These are phyloP conservation scores for Zalophus californianus DNA, from an alignment of 2,797 vertebrate species.

Conservation along the genomic window DNA sequence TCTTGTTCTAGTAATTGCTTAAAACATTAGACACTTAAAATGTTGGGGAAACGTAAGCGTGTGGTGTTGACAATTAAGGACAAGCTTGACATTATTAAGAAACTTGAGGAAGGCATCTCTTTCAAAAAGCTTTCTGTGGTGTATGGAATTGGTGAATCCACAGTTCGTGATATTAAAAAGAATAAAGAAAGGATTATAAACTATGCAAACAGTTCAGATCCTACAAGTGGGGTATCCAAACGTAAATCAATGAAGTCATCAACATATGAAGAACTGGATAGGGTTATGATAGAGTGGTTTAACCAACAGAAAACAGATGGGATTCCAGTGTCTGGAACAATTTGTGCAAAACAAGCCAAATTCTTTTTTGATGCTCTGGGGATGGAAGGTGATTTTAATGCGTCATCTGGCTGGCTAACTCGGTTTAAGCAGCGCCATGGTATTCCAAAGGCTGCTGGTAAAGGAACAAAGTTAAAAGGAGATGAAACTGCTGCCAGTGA, in stretches of 20 bases:
- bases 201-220: constrained; percentile 81
- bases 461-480: constrained; percentile 81
- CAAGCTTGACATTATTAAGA: constrained; percentile 84
- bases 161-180: constrained; percentile 83
- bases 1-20: not conserved
- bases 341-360: constrained; percentile 81
- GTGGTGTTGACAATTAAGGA: constrained; percentile 84
- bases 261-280: constrained; percentile 82
- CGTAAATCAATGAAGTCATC: constrained; percentile 84
- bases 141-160: constrained; percentile 83
- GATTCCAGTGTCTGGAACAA: constrained; percentile 80
- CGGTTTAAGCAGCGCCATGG: constrained; percentile 83
- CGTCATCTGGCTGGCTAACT: constrained; percentile 82
- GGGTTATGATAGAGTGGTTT: constrained; percentile 85
- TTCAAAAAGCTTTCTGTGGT: constrained; percentile 82
- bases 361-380: constrained; percentile 83
- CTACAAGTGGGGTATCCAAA: constrained; percentile 79
- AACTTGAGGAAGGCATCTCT: constrained; percentile 82
- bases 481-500: constrained; percentile 81
- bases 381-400: constrained; percentile 84
- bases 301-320: constrained; percentile 82
- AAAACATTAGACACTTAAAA: constrained; percentile 62
- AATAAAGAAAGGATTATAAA: constrained; percentile 84
- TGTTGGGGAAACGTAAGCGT: constrained; percentile 82
- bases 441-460: constrained; percentile 80